phyloP scores from a whole-genome alignment of 2,113 vertebrate species.

The Scolopax mira region DNA sequence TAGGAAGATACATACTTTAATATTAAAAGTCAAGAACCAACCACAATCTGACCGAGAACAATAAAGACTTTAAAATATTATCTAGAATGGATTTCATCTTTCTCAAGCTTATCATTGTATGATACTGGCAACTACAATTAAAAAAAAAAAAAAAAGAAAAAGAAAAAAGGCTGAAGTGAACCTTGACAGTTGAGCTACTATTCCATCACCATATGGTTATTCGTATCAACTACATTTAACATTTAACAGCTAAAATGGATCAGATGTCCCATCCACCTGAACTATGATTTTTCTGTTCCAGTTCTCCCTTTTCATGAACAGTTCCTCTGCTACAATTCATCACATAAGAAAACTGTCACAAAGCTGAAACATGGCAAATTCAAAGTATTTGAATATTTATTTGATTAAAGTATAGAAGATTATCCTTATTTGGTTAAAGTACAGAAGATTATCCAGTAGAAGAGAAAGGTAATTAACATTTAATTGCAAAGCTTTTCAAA shows the following conservation, averaged over 20 bases:
- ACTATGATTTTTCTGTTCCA: not conserved
- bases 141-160: not conserved
- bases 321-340: constrained; percentile 24
- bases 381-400: constrained; percentile 67
- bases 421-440: constrained; percentile 47
- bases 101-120: not conserved
- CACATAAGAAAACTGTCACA: constrained; percentile 18
- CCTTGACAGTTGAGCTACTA: not conserved
- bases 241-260: not conserved
- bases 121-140: not conserved
- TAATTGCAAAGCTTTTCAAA: constrained; percentile 60
- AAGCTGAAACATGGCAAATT: constrained; percentile 37
- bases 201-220: not conserved
- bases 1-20: not conserved
- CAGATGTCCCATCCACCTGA: constrained; percentile 1
- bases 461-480: constrained; percentile 68
- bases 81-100: not conserved
- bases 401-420: constrained; percentile 63
- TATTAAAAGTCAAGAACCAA: not conserved
- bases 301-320: constrained; percentile 6
- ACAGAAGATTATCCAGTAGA: constrained; percentile 60
- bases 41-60: not conserved
- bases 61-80: not conserved
- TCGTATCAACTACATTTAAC: not conserved
- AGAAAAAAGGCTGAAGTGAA: not conserved